phyloP scores from a whole-genome alignment of 2,888 invertebrate species.

The Andrena camellia region DNA sequence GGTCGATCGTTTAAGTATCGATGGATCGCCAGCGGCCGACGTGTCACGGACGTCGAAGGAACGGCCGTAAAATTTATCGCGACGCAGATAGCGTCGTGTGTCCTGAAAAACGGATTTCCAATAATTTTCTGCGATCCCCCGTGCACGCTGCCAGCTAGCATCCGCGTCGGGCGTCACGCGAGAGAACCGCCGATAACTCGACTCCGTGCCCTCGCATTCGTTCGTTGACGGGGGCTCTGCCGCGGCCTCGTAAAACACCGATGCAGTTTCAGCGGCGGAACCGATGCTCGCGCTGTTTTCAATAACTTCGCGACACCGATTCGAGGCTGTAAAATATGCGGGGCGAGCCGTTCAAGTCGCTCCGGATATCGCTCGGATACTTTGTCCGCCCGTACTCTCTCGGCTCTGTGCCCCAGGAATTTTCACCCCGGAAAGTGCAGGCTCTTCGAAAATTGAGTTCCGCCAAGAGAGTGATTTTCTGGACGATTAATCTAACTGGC shows the following conservation, averaged over 20 bases:
- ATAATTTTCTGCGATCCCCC: conserved; percentile 62
- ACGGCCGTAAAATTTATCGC: conserved; percentile 60
- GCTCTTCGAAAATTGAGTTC: not conserved
- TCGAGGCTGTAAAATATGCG: conserved; percentile 23
- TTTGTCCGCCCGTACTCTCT: not conserved
- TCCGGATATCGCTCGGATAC: conserved; percentile 7
- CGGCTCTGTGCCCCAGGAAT: conserved; percentile 4
- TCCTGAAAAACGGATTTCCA: conserved; percentile 63
- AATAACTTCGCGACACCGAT: conserved; percentile 46
- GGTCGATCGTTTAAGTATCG: conserved; percentile 48
- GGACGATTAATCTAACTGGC: not conserved
- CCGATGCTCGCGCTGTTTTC: conserved; percentile 46
- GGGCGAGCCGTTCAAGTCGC: conserved; percentile 2
- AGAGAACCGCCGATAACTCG: conserved; percentile 18
- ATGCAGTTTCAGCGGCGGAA: conserved; percentile 37
- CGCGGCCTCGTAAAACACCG: conserved; percentile 54
- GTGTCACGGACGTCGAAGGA: conserved; percentile 27
- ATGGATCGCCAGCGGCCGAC: conserved; percentile 29
- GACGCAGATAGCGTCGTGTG: conserved; percentile 42
- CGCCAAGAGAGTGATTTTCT: not conserved
- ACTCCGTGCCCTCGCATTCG: conserved; percentile 20
- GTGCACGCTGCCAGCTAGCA: conserved; percentile 21
- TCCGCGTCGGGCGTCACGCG: conserved; percentile 44
- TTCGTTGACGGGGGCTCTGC: conserved; percentile 41
- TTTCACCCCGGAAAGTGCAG: not conserved